Percentiles rank a stretch among this genome's conserved stretches.
These are phyloP conservation scores for Leptinotarsa haldemani DNA, from an alignment of 2,888 invertebrate genomes.

Conservation along the genomic window DNA sequence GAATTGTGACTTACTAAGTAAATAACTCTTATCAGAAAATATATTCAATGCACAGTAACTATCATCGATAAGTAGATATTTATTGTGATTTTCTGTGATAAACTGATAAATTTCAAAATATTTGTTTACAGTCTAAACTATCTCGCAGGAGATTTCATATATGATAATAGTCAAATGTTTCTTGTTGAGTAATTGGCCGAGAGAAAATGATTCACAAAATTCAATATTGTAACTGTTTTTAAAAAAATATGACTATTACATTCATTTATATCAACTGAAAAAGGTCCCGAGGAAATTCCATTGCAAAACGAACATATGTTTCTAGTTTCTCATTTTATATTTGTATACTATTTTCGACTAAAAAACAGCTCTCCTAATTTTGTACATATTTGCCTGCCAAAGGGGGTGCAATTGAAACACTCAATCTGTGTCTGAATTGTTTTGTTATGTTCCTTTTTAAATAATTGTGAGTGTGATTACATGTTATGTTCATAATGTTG, in stretches of 20 bases:
- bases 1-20: conserved; percentile 24
- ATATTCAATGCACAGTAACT: conserved; percentile 26
- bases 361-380: neutral
- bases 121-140: neutral
- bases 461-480: conserved; percentile 46
- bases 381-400: neutral
- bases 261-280: too few species aligned
- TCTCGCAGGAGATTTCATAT: neutral
- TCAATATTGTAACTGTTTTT: too few species aligned
- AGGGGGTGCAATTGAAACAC: conserved; percentile 19
- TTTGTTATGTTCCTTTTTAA: conserved; percentile 46
- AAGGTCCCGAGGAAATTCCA: too few species aligned
- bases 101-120: conserved; percentile 20
- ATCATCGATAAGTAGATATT: conserved; percentile 20
- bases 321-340: too few species aligned
- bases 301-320: too few species aligned
- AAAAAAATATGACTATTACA: too few species aligned
- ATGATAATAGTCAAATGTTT: neutral
- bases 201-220: too few species aligned
- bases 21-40: conserved; percentile 30
- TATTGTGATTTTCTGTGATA: conserved; percentile 17
- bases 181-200: too few species aligned
- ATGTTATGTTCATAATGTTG: conserved; percentile 47
- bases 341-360: neutral
- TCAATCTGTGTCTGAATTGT: conserved; percentile 38